Evolutionary conservation across 2,797 vertebrate genomes (phyloP).

Genomic region (Dendrocincla fuliginosa): DNA sequence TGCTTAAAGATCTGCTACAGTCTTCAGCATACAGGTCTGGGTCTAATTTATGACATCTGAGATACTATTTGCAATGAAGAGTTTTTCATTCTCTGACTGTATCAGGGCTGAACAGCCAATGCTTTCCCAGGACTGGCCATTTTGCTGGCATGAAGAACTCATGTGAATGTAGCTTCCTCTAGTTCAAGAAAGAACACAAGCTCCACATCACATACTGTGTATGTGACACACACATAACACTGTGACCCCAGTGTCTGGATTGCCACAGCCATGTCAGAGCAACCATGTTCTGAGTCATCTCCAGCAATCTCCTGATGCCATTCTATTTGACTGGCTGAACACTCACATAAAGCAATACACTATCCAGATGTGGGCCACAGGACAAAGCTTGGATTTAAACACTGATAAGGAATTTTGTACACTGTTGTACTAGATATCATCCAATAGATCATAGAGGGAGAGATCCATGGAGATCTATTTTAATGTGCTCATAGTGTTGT

Average conservation of each 20-base stretch:
- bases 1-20: rapidly evolving
- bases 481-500: neutral
- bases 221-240: no score
- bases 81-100: neutral
- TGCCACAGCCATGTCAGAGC: neutral
- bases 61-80: neutral
- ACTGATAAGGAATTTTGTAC: neutral
- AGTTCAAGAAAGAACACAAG: neutral
- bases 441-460: neutral
- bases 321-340: neutral
- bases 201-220: rapidly evolving
- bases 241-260: neutral
- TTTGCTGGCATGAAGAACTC: neutral
- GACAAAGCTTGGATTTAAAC: neutral
- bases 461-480: neutral
- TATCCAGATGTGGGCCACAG: rapidly evolving
- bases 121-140: neutral
- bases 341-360: neutral
- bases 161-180: neutral
- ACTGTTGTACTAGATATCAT: neutral
- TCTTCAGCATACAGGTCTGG: neutral
- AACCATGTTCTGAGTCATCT: neutral
- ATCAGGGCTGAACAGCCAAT: neutral
- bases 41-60: neutral
- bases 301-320: neutral